Base-by-base conservation (phyloP, 2,888 invertebrate species). In the Nomada hirtipes region DNA sequence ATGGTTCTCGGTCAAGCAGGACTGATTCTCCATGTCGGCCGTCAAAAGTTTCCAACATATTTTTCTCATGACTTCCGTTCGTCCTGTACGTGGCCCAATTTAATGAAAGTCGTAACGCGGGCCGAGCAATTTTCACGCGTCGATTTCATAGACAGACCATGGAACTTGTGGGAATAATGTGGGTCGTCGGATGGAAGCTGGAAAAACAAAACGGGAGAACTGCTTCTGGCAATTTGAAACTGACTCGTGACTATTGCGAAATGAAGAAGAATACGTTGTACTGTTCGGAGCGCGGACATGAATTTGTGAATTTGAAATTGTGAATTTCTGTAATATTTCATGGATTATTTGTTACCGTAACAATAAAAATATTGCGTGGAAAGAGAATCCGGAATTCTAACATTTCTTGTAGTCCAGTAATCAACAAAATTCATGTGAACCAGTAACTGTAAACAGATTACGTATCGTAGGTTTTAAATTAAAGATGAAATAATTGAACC, bases 1-100 rank as follows among this genome's bases (percentile, higher is more conserved):
- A 80, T 80, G 68, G 68, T 13, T 57, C 42, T 71, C 61, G 55
- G 23, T 57, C 23, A 71, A 82, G 42, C 70, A 57, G 50, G 44
- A 26, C n/a, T 52, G 23, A 60, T 29, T 23, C 60, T 29, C 50
- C 57, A 67, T 75, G 36, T 60, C 50, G 20, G 42, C 9, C 36
- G 63, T 50, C 63, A 63, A 55, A 59, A 63, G 13, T 65, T 65
- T 65, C 50, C 23, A 13, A 26, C 15, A 42, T 20, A 36, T 64
- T 65, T 65, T 15, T 20, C 44, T 20, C 13, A 15, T 42, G 26
- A 53, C 47, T 72, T 65, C 29, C 29, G 29, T 4, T 29, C 59
- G 23, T 0, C 47, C 20, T 18, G 18, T 59, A 60, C 42, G 53
- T 18, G 55, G 53, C 42, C n/a, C 44, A 44, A 57, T 75, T 75